Evolutionary conservation across 1,140 invertebrate species (phyloP).

Genomic region (Metaphire vulgaris): DNA sequence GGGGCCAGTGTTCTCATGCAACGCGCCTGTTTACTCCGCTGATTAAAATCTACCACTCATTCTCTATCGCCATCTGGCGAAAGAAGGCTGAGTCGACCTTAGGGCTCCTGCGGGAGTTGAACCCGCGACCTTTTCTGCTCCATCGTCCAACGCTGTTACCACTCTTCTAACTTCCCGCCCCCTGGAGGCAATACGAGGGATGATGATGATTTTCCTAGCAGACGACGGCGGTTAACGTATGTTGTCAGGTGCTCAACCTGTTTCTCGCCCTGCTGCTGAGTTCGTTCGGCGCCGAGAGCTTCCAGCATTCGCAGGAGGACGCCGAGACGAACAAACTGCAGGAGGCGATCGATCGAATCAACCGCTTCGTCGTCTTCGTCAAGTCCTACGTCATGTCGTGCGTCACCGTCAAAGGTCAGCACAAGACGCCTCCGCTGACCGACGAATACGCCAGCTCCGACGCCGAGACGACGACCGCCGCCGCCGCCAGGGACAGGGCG

Average conservation of each 20-base stretch:
- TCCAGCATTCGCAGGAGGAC: slow-evolving; percentile 56
- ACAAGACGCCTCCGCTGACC: background rate
- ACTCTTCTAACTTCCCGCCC: too few species aligned
- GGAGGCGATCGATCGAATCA: slow-evolving; percentile 92
- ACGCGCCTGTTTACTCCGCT: too few species aligned
- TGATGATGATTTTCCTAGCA: too few species aligned
- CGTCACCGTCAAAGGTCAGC: slow-evolving; percentile 16
- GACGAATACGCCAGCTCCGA: background rate
- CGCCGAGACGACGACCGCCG: background rate
- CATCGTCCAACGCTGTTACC: too few species aligned
- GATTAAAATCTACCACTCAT: too few species aligned
- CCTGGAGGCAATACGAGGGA: too few species aligned
- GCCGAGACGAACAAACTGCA: slow-evolving; percentile 94
- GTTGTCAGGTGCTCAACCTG: slow-evolving; percentile 87
- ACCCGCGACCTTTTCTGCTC: too few species aligned
- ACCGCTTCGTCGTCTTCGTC: slow-evolving; percentile 80
- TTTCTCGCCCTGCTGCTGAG: slow-evolving; percentile 97
- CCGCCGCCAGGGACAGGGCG: background rate
- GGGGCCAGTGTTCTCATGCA: too few species aligned
- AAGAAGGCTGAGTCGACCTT: too few species aligned
- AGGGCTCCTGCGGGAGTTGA: too few species aligned
- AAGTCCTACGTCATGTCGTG: slow-evolving; percentile 53
- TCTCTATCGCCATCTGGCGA: too few species aligned
- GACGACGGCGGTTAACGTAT: too few species aligned
- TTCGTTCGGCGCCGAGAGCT: slow-evolving; percentile 77